Conservation (phyloP, 2,797 vertebrate genomes). For the Cichlasoma orientale region DNA sequence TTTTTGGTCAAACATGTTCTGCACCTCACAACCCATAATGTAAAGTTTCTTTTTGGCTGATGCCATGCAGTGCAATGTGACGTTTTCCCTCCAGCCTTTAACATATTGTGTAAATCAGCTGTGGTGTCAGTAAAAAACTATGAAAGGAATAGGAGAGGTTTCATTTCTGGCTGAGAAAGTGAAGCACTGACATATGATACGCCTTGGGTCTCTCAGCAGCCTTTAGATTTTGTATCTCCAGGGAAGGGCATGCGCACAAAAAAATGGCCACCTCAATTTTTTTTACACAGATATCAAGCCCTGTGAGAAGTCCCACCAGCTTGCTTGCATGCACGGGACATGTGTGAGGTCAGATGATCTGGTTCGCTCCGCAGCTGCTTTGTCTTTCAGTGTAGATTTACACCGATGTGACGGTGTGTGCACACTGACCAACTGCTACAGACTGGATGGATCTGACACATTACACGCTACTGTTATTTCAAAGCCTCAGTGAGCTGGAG, state of each 20-base stretch:
- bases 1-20: background rate
- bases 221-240: background rate
- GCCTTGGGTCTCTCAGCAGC: slow-evolving; percentile 2
- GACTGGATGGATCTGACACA: slow-evolving; percentile 51
- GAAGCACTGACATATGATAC: slow-evolving; percentile 19
- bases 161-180: slow-evolving; percentile 29
- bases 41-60: background rate
- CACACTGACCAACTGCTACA: slow-evolving; percentile 45
- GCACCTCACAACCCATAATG: rapidly evolving
- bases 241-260: slow-evolving; percentile 23
- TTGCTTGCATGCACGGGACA: slow-evolving; percentile 52
- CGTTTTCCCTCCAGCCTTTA: background rate
- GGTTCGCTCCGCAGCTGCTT: slow-evolving; percentile 62
- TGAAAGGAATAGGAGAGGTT: slow-evolving; percentile 15
- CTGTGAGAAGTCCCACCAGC: slow-evolving; percentile 50
- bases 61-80: background rate
- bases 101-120: background rate
- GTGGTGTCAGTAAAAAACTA: background rate
- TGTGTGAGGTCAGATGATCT: slow-evolving; percentile 60
- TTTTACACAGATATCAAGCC: slow-evolving; percentile 30
- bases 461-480: slow-evolving; percentile 70
- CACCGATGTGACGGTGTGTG: slow-evolving; percentile 47
- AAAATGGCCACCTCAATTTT: slow-evolving; percentile 28
- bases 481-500: slow-evolving; percentile 57
- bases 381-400: slow-evolving; percentile 64